A percentile compares a stretch with the other conserved stretches of the same genome.
Evolutionary conservation across 1,140 invertebrate species (phyloP).

Genomic region (Aphaenogaster ashmeadi): DNA sequence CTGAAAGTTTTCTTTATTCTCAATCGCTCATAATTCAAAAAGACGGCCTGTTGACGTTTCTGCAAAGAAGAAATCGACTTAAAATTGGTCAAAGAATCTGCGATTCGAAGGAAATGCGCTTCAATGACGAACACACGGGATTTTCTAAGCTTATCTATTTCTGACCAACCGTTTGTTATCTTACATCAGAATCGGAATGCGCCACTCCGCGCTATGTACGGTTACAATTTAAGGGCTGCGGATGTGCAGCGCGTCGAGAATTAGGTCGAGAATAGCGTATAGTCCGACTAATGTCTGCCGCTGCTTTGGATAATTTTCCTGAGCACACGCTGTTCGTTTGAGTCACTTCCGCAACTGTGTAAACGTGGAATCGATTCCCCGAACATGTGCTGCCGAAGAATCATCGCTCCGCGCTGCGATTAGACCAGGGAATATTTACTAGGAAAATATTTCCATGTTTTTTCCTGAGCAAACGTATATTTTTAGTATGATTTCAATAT

Average conservation of each 20-base stretch:
- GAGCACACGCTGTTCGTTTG: slow-evolving; percentile 46
- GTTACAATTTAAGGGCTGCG: slow-evolving; percentile 45
- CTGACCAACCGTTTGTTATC: slow-evolving; percentile 25
- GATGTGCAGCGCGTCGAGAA: slow-evolving; percentile 43
- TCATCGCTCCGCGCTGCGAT: neutral
- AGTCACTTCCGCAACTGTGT: slow-evolving; percentile 59
- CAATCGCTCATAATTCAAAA: neutral
- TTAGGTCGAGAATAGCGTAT: slow-evolving; percentile 53
- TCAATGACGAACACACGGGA: too few species aligned
- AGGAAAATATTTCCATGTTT: neutral
- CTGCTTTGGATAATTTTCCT: slow-evolving; percentile 61
- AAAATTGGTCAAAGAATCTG: neutral
- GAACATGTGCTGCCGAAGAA: slow-evolving; percentile 19
- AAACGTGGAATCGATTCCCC: slow-evolving; percentile 55
- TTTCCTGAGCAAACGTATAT: neutral
- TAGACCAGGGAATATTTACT: slow-evolving; percentile 22
- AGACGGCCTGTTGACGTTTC: neutral
- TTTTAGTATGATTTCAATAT: slow-evolving; percentile 6
- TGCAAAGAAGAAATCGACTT: neutral
- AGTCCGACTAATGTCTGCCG: slow-evolving; percentile 40
- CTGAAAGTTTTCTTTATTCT: neutral
- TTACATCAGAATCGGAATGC: slow-evolving; percentile 32
- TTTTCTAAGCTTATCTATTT: slow-evolving; percentile 38
- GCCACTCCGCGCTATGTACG: slow-evolving; percentile 13
- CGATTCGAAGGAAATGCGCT: neutral